Percentiles rank a stretch among this genome's conserved stretches.
Conservation (phyloP, 2,113 vertebrate species). For the Clarias magur region DNA sequence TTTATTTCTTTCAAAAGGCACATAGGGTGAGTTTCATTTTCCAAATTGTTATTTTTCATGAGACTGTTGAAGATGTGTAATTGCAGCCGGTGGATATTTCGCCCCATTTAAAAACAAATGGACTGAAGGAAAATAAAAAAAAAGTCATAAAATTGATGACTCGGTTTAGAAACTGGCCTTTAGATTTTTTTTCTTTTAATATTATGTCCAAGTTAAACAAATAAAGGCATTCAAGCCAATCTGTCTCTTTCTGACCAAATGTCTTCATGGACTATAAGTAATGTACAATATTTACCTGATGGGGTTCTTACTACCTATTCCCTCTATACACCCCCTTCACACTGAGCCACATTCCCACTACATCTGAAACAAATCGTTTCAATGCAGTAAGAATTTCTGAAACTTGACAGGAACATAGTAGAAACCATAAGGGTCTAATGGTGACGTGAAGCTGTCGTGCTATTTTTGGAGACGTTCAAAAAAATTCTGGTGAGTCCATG, state of each 20-base stretch:
- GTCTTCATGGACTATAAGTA: background rate
- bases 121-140: slow-evolving; percentile 49
- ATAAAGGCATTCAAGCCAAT: slow-evolving; percentile 23
- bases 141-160: slow-evolving; percentile 65
- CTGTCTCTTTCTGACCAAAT: background rate
- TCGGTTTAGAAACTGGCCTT: slow-evolving; percentile 64
- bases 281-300: background rate
- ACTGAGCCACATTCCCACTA: no score
- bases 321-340: no score
- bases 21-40: slow-evolving; percentile 59
- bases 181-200: slow-evolving; percentile 23
- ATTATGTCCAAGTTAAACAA: slow-evolving; percentile 19
- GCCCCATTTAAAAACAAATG: slow-evolving; percentile 64
- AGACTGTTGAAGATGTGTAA: slow-evolving; percentile 52
- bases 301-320: background rate
- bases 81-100: slow-evolving; percentile 57
- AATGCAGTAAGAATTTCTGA: no score
- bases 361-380: no score
- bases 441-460: no score
- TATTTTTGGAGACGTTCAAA: no score
- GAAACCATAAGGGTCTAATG: no score
- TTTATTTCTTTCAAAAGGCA: slow-evolving; percentile 56
- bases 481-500: no score
- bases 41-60: slow-evolving; percentile 62
- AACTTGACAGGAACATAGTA: no score